These are phyloP conservation scores for Toxotes lorentzi DNA, from an alignment of 2,797 vertebrate species.

Conservation along the genomic window DNA sequence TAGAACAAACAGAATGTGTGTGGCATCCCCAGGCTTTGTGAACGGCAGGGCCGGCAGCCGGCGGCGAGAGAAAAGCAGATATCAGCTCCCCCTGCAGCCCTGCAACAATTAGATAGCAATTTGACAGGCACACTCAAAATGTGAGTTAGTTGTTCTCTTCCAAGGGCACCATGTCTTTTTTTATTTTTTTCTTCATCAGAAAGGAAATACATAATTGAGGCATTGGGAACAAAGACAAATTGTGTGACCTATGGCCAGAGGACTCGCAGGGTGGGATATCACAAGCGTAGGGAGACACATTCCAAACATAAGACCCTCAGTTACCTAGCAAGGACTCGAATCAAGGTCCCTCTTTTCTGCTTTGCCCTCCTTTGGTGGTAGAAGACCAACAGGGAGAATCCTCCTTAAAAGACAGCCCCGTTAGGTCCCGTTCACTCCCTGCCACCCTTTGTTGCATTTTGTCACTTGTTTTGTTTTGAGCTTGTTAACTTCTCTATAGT, in stretches of 20 bases:
- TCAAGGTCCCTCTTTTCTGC: slow-evolving; percentile 79
- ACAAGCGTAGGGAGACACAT: slow-evolving; percentile 84
- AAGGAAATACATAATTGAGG: slow-evolving; percentile 84
- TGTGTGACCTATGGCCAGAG: slow-evolving; percentile 84
- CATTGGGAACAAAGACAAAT: slow-evolving; percentile 80
- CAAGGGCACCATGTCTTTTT: slow-evolving; percentile 73
- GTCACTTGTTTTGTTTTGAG: slow-evolving; percentile 87
- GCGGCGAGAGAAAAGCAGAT: slow-evolving; percentile 92
- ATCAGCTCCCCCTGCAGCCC: slow-evolving; percentile 92
- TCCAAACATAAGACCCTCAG: slow-evolving; percentile 90
- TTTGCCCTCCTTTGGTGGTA: slow-evolving; percentile 76
- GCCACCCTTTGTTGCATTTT: slow-evolving; percentile 82
- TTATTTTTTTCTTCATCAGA: slow-evolving; percentile 43
- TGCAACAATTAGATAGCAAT: slow-evolving; percentile 97
- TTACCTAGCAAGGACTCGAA: slow-evolving; percentile 89
- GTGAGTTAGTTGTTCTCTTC: slow-evolving; percentile 79
- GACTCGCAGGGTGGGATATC: slow-evolving; percentile 80
- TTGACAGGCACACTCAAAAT: slow-evolving; percentile 95
- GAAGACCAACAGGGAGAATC: slow-evolving; percentile 76
- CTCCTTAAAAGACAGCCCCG: slow-evolving; percentile 81
- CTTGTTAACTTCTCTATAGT: slow-evolving; percentile 87
- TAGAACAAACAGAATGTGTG: slow-evolving; percentile 99
- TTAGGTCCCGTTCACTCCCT: slow-evolving; percentile 69
- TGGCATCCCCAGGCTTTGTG: slow-evolving; percentile 98
- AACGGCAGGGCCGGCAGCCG: slow-evolving; percentile 94